Evolutionary conservation across 2,888 invertebrate species (phyloP), one percentile per base, ranked within the genome.

Genomic region (Macaria notata): DNA sequence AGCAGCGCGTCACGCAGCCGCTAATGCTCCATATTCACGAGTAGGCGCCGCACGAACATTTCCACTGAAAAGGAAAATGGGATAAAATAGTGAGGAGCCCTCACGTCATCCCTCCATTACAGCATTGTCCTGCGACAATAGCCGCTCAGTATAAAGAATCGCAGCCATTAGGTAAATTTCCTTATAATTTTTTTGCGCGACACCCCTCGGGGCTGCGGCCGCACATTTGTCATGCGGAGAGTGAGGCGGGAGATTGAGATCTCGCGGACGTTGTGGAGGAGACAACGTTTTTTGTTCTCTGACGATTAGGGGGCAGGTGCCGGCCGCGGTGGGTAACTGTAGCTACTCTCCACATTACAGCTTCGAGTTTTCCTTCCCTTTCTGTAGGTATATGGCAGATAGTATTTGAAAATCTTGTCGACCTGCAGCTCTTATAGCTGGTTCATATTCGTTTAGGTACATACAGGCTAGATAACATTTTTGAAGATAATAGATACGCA

Each of bases 101-200:
- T 85, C 90, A 90, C 91, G 90, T 83, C 81, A 89, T 88, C 88
- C 87, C 85, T 84, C 88, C 90, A 90, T 91, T 90, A 90, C 78
- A 75, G 83, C 83, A 88, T 91, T 90, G 91, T 90, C 82, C 85
- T 75, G 76, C 74, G 84, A 91, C 91, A 91, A 91, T 89, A 81
- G 90, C 79, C 79, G 78, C 79, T 71, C 83, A 82, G 82, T 80
- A 87, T 90, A 91, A 91, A 89, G 88, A 89, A 91, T 91, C 83
- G 90, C 75, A 71, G 80, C 89, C 89, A 91, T 91, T 91, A 91
- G 90, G 90, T 88, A 91, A 91, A 91, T 91, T 91, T 91, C 87
- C 90, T 89, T 86, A 88, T 89, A 86, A 89, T 88, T 89, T 91
- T 90, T 86, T 90, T 90, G 41, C 86, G 83, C 84, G 86, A 81